Conservation (phyloP, 2,888 invertebrate genomes). For the Petrolisthes manimaculis region DNA sequence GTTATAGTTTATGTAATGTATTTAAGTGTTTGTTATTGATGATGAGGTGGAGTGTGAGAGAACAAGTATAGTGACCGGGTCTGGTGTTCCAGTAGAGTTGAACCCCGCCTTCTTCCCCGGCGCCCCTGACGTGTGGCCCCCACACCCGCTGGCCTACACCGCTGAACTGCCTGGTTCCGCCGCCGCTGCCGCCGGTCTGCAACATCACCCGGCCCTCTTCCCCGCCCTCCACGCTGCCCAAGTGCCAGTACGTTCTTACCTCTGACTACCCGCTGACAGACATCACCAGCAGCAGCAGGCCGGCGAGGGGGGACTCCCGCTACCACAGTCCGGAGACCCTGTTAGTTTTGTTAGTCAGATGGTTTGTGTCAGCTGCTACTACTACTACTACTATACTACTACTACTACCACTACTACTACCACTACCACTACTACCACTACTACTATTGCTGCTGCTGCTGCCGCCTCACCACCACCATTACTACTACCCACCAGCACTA, state of each 20-base stretch:
- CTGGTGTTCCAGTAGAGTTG: constrained; percentile 77
- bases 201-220: constrained; percentile 98
- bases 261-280: constrained; percentile 78
- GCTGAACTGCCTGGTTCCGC: constrained; percentile 82
- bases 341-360: constrained; percentile 7
- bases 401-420: neutral
- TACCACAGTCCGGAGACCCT: neutral
- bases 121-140: constrained; percentile 91
- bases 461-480: neutral
- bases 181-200: constrained; percentile 95
- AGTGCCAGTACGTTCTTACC: constrained; percentile 96
- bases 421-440: neutral
- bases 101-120: constrained; percentile 96
- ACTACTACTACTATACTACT: neutral
- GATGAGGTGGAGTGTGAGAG: neutral
- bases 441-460: neutral
- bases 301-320: constrained; percentile 37
- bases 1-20: neutral
- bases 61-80: neutral
- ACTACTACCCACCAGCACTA: constrained; percentile 3
- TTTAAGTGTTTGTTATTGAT: constrained; percentile 5
- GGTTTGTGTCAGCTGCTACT: constrained; percentile 2
- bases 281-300: constrained; percentile 41
- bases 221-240: constrained; percentile 85
- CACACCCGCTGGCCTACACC: constrained; percentile 75